phyloP scores from a whole-genome alignment of 2,888 invertebrate species.

The Pristionchus japonicus region DNA sequence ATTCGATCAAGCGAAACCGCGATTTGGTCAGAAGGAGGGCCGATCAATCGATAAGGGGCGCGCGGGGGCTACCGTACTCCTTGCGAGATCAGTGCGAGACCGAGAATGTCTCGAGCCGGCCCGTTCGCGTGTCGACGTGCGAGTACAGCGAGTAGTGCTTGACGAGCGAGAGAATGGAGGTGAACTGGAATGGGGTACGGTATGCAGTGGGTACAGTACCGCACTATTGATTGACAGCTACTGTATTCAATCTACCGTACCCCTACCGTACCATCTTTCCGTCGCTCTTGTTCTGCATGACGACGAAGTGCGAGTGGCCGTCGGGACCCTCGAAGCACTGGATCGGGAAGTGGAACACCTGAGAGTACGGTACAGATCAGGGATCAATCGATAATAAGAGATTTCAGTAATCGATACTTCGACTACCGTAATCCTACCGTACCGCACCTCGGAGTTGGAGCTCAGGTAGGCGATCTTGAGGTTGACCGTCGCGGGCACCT shows the following conservation, averaged over 20 bases:
- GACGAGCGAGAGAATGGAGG: not conserved
- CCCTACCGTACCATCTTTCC: slow-evolving; percentile 8
- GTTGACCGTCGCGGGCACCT: not conserved
- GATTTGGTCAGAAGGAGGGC: not conserved
- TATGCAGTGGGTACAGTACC: not conserved
- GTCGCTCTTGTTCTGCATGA: slow-evolving; percentile 30
- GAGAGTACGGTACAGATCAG: not conserved
- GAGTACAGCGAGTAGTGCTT: not conserved
- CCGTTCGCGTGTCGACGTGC: not conserved
- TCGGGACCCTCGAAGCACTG: not conserved
- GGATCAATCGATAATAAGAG: not conserved
- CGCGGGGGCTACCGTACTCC: not conserved
- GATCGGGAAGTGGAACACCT: slow-evolving; percentile 5
- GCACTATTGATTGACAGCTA: not conserved
- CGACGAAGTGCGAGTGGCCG: not conserved
- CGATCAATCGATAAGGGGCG: not conserved
- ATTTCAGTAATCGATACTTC: not conserved
- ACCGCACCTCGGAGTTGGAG: not conserved
- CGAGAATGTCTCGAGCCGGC: not conserved
- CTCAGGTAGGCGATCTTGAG: slow-evolving; percentile 12
- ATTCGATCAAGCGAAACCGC: not conserved
- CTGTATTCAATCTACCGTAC: not conserved
- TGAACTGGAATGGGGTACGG: slow-evolving; percentile 5
- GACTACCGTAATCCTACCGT: not conserved
- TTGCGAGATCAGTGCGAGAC: not conserved